A percentile compares a stretch with the other conserved stretches of the same genome.
These are phyloP conservation scores for Chloroclystis v-ata DNA, from an alignment of 2,888 invertebrate genomes.

Conservation along the genomic window DNA sequence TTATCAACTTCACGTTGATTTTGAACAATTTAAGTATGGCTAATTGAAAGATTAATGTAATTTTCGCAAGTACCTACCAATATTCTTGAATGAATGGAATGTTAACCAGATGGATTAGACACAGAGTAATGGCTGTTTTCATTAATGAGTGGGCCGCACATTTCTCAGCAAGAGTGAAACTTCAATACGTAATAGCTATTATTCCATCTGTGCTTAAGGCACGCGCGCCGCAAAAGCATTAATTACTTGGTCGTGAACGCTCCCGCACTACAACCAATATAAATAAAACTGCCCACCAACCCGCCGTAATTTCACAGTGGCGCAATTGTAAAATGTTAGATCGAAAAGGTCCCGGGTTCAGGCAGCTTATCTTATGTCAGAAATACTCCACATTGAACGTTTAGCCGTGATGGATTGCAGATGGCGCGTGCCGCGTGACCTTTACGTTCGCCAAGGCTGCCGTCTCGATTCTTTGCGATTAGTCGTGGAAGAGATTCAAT, in stretches of 20 bases:
- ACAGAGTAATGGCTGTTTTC: not conserved
- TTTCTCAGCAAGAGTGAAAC: slow-evolving; percentile 9
- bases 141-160: not conserved
- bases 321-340: slow-evolving; percentile 72
- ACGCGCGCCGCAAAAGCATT: slow-evolving; percentile 66
- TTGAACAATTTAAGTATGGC: too few relatives aligned
- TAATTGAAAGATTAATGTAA: too few relatives aligned
- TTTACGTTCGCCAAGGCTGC: slow-evolving; percentile 40
- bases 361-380: slow-evolving; percentile 64
- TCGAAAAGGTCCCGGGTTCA: slow-evolving; percentile 70
- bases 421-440: slow-evolving; percentile 47
- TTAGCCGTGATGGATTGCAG: slow-evolving; percentile 39
- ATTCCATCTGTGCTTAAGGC: slow-evolving; percentile 32
- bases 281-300: slow-evolving; percentile 67
- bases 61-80: too few relatives aligned
- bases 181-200: not conserved
- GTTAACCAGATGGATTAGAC: not conserved
- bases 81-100: not conserved
- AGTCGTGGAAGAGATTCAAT: slow-evolving; percentile 31
- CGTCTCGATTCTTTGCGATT: slow-evolving; percentile 31
- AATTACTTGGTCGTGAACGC: slow-evolving; percentile 75
- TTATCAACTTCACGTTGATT: too few relatives aligned
- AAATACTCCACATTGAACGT: slow-evolving; percentile 52
- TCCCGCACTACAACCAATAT: slow-evolving; percentile 72
- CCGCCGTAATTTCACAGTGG: slow-evolving; percentile 63